Base-by-base conservation (phyloP, 2,113 vertebrate genomes). In the Chrysochloris asiatica region DNA sequence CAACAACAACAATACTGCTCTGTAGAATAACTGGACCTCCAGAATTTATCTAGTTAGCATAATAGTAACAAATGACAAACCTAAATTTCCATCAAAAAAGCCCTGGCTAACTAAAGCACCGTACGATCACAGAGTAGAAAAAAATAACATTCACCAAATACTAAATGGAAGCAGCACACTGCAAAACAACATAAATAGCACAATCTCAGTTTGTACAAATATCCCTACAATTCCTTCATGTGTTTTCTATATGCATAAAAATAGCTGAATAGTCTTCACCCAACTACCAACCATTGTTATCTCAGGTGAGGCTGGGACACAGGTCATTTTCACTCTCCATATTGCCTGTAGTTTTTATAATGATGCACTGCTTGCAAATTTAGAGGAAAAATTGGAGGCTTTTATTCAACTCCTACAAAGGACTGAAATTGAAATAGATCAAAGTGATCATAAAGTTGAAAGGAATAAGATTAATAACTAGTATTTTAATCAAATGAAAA, bases 401-500 rank as follows among this genome's bases (percentile, higher is more conserved):
- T 89, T 79, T 45, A 94, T 56, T 83, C 59, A 93, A 71, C 45
- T 56, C 71, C 56, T 86, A 71, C 43, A 83, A 80, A 52, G 59
- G 50, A 83, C 67, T 88, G 19, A 86, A 76, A 95, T 79, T 63
- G 78, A 59, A 65, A 72, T 21, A 71, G 14, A 71, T 83, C 89
- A 89, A 89, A 83, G 50, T 77, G 19, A 50, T 50, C 45, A 73
- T 38, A 69, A 91, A 36, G 88, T 78, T 83, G 75, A 85, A 52
- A 82, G 33, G 28, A 47, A 67, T 54, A 36, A 75, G 52, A 24
- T 17, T 79, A 69, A 9, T 30, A 76, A 86, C 56, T 81, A 50
- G 13, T 75, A 91, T 72, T 89, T 89, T 80, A 93, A 89, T 77
- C 24, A 83, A 92, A 90, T 61, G 83, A 90, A 92, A 91, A 95